phyloP scores from a whole-genome alignment of 2,888 invertebrate species.

The Latheticus oryzae region DNA sequence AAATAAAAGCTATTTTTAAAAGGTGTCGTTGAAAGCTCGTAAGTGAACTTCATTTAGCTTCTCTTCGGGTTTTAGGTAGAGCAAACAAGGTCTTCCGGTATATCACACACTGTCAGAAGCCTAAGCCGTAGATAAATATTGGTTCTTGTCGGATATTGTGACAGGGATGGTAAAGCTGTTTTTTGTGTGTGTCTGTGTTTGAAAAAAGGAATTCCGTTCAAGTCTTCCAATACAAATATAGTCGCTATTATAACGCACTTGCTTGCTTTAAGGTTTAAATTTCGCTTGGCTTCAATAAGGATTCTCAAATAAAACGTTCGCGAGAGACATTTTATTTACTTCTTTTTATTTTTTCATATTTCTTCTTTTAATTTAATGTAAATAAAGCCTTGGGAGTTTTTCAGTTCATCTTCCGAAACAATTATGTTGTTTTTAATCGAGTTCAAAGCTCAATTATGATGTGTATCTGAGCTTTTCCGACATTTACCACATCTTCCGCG shows the following conservation, averaged over 20 bases:
- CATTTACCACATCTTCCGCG: conserved; percentile 22
- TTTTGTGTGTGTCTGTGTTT: conserved; percentile 48
- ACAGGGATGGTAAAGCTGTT: conserved; percentile 51
- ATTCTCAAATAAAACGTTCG: conserved; percentile 34
- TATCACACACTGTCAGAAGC: conserved; percentile 55
- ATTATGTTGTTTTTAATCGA: too few relatives aligned
- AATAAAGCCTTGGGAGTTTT: conserved; percentile 32
- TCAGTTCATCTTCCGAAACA: too few relatives aligned
- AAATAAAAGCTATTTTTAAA: conserved; percentile 27
- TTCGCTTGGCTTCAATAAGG: conserved; percentile 32
- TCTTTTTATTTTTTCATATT: conserved; percentile 27
- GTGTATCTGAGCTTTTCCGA: conserved; percentile 25
- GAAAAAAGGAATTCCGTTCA: conserved; percentile 47
- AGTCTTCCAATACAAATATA: conserved; percentile 51
- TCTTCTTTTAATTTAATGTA: conserved; percentile 36
- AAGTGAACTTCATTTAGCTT: conserved; percentile 47
- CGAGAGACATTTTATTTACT: conserved; percentile 31
- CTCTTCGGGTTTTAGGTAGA: conserved; percentile 49
- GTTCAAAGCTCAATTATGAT: too few relatives aligned
- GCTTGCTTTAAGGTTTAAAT: conserved; percentile 42
- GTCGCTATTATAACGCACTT: conserved; percentile 46
- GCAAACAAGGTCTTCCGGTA: conserved; percentile 53
- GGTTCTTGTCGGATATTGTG: conserved; percentile 57
- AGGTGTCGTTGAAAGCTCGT: conserved; percentile 2
- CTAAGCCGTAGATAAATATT: conserved; percentile 60